These are phyloP conservation scores for Mya arenaria DNA, from an alignment of 1,140 invertebrate genomes.

Conservation along the genomic window DNA sequence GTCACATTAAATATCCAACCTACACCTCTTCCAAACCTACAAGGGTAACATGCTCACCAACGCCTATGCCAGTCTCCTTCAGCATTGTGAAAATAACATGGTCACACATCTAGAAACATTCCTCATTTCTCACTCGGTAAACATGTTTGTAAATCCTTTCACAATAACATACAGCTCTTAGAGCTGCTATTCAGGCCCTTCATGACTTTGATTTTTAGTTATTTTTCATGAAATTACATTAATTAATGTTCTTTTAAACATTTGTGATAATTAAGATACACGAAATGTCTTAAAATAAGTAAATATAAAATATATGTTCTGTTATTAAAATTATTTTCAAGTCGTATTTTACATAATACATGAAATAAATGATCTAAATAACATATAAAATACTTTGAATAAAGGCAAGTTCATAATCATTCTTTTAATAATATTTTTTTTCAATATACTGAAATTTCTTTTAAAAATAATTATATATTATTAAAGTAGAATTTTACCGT, in stretches of 20 bases:
- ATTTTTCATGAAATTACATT: not conserved
- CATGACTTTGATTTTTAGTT: not conserved
- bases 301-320: not conserved
- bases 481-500: not conserved
- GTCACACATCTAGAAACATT: not conserved
- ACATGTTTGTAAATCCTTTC: not conserved
- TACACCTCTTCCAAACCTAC: not conserved
- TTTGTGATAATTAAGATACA: not conserved
- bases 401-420: not conserved
- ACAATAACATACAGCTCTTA: not conserved
- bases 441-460: not conserved
- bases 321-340: not conserved
- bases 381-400: not conserved
- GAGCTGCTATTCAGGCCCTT: not conserved
- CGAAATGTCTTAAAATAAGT: not conserved
- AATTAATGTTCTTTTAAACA: not conserved
- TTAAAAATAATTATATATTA: slow-evolving; percentile 1
- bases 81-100: not conserved
- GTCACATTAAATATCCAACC: not conserved
- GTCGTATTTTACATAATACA: not conserved
- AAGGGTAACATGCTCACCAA: not conserved
- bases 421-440: slow-evolving; percentile 1
- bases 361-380: not conserved
- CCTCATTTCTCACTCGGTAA: not conserved
- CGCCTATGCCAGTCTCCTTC: not conserved